Evolutionary conservation across 2,113 vertebrate species (phyloP).

Genomic region (Desmodus rotundus): DNA sequence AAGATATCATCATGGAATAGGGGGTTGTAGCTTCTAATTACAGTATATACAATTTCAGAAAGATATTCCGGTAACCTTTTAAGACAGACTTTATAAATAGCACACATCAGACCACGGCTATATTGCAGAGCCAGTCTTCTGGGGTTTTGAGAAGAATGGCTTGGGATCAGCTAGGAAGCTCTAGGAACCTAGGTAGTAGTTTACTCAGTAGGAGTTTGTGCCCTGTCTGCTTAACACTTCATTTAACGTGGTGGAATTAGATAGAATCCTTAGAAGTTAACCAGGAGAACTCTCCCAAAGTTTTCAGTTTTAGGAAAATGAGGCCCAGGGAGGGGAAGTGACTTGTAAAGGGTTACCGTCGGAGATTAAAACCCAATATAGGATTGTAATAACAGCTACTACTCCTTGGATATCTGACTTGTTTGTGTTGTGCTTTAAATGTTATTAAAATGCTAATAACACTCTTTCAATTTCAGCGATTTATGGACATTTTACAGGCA

Average conservation of each 20-base stretch:
- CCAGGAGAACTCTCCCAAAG: not conserved
- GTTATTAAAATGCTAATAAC: not conserved
- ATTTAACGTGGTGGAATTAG: not conserved
- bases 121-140: slow-evolving; percentile 39
- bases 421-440: not conserved
- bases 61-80: slow-evolving; percentile 69
- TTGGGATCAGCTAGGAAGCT: not conserved
- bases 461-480: not conserved
- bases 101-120: slow-evolving; percentile 12
- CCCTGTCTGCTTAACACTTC: not conserved
- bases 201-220: not conserved
- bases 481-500: not conserved
- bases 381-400: not conserved
- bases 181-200: not conserved
- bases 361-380: not conserved
- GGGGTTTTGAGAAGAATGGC: slow-evolving; percentile 52
- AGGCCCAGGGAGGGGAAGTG: not conserved
- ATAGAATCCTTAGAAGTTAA: not conserved
- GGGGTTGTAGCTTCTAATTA: slow-evolving; percentile 65
- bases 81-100: slow-evolving; percentile 72
- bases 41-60: slow-evolving; percentile 66
- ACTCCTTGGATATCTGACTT: not conserved
- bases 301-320: not conserved
- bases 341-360: not conserved
- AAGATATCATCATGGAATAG: slow-evolving; percentile 46